phyloP scores from a whole-genome alignment of 2,113 vertebrate species.

The Tinamus guttatus region DNA sequence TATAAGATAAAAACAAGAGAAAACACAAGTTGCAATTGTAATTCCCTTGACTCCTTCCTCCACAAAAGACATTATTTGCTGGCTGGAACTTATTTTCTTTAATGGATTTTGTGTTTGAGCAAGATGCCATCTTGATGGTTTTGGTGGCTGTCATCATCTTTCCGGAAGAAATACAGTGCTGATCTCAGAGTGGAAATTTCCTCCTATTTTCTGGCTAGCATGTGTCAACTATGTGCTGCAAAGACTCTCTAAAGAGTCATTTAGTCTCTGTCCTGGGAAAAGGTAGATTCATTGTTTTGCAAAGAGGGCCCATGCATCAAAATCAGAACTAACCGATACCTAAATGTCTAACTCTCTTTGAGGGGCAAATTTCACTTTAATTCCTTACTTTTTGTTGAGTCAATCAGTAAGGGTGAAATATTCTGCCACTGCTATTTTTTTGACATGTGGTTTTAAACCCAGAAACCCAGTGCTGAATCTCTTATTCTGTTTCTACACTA shows the following conservation, averaged over 20 bases:
- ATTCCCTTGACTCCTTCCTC: background rate
- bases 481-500: background rate
- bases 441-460: background rate
- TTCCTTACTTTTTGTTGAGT: background rate
- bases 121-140: background rate
- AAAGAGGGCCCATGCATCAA: background rate
- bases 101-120: background rate
- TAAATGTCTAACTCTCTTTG: background rate
- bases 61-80: background rate
- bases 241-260: background rate
- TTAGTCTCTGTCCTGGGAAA: background rate
- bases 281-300: background rate
- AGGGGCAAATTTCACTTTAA: background rate
- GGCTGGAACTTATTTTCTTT: background rate
- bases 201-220: background rate
- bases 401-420: background rate
- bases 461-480: background rate
- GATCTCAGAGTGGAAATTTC: background rate
- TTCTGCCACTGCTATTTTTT: background rate
- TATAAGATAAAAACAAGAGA: background rate
- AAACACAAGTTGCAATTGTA: background rate
- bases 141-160: background rate
- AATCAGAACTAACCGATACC: background rate
- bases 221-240: accelerated
- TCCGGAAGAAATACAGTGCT: background rate